Evolutionary conservation across 2,113 vertebrate genomes (phyloP).

Genomic region (Gymnobelideus leadbeateri): DNA sequence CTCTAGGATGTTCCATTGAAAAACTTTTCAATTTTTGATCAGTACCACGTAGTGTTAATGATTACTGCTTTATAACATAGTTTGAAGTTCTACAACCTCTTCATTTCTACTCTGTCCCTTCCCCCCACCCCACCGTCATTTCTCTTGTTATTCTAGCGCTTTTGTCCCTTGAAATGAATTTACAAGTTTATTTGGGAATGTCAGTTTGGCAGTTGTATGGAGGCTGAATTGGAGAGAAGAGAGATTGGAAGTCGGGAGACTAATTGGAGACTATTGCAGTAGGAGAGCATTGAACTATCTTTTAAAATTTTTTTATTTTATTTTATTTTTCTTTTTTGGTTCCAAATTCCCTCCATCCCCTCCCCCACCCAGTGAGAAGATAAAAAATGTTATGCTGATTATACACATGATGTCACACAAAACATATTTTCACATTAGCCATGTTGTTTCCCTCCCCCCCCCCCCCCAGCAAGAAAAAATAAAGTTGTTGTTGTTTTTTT

Average conservation of each 20-base stretch:
- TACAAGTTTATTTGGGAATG: not conserved
- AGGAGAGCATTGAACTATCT: not conserved
- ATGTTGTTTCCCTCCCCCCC: no score
- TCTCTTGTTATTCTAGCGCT: not conserved
- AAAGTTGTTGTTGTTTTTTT: no score
- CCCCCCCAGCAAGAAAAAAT: no score
- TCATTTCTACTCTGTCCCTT: not conserved
- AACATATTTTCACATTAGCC: no score
- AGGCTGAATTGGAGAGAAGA: not conserved
- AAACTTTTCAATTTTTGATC: not conserved
- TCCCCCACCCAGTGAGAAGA: not conserved
- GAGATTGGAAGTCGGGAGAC: not conserved
- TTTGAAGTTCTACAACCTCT: not conserved
- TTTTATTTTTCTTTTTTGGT: not conserved
- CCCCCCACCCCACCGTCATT: not conserved
- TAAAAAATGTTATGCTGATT: no score
- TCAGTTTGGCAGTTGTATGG: not conserved
- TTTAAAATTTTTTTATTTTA: not conserved
- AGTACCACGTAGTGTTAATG: not conserved
- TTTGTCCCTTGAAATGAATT: not conserved
- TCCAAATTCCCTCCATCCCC: not conserved
- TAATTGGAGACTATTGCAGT: not conserved
- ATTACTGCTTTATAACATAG: not conserved
- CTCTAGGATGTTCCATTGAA: not conserved
- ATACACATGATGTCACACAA: no score